Evolutionary conservation across 2,113 vertebrate genomes (phyloP).

Genomic region (Eurystomus gularis): DNA sequence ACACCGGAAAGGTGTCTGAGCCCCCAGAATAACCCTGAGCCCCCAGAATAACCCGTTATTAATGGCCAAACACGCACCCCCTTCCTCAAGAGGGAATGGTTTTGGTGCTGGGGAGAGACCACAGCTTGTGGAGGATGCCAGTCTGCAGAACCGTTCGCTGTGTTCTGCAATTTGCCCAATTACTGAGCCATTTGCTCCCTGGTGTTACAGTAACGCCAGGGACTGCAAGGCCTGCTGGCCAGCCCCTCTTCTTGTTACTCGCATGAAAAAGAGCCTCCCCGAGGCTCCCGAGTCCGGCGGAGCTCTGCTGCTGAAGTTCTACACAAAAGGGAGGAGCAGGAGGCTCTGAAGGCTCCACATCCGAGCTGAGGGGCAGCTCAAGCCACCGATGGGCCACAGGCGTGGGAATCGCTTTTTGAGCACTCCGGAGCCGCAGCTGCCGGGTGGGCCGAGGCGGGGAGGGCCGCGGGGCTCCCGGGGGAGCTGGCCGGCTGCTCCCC

Average conservation of each 20-base stretch:
- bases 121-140: neutral
- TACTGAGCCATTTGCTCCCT: neutral
- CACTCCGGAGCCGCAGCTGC: neutral
- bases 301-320: neutral
- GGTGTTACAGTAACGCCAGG: neutral
- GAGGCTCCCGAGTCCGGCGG: neutral
- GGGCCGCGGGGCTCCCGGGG: neutral
- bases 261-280: neutral
- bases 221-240: neutral
- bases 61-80: neutral
- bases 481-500: neutral
- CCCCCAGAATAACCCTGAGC: no score
- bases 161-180: neutral
- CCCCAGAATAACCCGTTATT: neutral
- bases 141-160: neutral
- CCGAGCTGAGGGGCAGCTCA: no score
- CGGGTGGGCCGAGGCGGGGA: accelerated
- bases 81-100: neutral
- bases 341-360: neutral
- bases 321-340: neutral
- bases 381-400: accelerated
- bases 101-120: neutral
- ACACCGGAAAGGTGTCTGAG: neutral
- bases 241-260: neutral
- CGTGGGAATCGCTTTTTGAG: neutral